Conservation (phyloP, 2,113 vertebrate species). For the Crotalus tigris region DNA sequence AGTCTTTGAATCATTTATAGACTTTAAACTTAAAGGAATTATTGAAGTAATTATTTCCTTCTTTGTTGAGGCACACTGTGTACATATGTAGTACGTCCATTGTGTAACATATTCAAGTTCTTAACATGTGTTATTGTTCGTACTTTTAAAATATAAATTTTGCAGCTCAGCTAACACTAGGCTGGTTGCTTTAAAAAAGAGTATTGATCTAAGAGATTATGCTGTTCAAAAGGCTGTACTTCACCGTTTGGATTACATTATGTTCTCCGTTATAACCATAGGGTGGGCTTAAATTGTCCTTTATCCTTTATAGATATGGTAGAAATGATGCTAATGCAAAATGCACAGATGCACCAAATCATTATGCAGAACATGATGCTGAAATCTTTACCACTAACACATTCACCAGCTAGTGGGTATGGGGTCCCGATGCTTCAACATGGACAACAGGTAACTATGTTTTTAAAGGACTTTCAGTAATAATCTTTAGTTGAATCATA, state of each 20-base stretch:
- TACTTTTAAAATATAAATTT: neutral
- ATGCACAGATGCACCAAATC: slow-evolving; percentile 87
- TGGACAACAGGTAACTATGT: slow-evolving; percentile 55
- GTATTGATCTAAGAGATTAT: neutral
- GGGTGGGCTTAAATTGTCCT: neutral
- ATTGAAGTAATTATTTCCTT: neutral
- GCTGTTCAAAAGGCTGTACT: neutral
- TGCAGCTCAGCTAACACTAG: neutral
- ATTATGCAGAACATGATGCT: slow-evolving; percentile 89
- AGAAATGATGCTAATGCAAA: slow-evolving; percentile 88
- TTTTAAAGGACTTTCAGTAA: neutral
- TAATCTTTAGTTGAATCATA: neutral
- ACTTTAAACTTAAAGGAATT: neutral
- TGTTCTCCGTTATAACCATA: neutral
- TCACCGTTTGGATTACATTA: neutral
- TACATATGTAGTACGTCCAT: neutral
- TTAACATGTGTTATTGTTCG: neutral
- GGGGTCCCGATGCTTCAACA: slow-evolving; percentile 22
- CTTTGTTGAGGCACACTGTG: neutral
- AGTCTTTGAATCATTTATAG: neutral
- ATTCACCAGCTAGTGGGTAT: slow-evolving; percentile 1
- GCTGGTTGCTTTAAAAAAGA: neutral
- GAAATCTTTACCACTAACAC: slow-evolving; percentile 71
- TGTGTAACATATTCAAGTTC: neutral
- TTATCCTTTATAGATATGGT: slow-evolving; percentile 75